Conservation (phyloP, 1,140 invertebrate species). For the Drosophila lacertosa region DNA sequence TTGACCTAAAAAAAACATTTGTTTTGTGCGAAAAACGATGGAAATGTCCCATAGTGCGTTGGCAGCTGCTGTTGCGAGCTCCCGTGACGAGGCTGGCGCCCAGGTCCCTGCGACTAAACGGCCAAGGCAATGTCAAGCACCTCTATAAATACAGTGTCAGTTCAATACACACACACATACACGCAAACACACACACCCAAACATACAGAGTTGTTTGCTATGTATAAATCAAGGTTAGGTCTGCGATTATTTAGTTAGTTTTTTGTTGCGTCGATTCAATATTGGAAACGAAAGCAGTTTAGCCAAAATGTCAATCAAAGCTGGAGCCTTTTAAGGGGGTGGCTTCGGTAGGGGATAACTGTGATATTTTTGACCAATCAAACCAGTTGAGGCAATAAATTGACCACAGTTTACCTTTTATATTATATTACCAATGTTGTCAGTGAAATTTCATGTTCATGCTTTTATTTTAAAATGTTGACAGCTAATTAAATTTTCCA, state of each 20-base stretch:
- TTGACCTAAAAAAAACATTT: too few relatives aligned
- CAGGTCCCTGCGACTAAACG: slow-evolving; percentile 20
- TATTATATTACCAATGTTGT: too few relatives aligned
- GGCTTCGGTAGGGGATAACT: too few relatives aligned
- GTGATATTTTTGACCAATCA: not conserved
- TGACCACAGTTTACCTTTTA: not conserved
- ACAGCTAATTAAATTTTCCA: too few relatives aligned
- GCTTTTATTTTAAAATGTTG: too few relatives aligned
- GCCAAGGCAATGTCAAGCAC: slow-evolving; percentile 42
- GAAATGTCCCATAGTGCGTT: too few relatives aligned
- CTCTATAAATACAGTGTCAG: slow-evolving; percentile 40
- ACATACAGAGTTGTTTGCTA: slow-evolving; percentile 10
- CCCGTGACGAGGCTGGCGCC: slow-evolving; percentile 2
- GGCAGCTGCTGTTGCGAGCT: slow-evolving; percentile 27
- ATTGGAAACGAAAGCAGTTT: slow-evolving; percentile 34
- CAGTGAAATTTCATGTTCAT: too few relatives aligned
- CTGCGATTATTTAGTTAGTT: slow-evolving; percentile 34
- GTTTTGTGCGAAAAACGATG: too few relatives aligned
- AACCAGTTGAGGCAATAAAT: not conserved
- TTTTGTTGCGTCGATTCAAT: slow-evolving; percentile 27
- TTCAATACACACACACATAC: slow-evolving; percentile 12
- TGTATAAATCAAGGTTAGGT: slow-evolving; percentile 37
- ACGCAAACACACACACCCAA: slow-evolving; percentile 1
- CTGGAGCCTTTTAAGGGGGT: not conserved
- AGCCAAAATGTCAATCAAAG: slow-evolving; percentile 32